Conservation (phyloP, 2,797 vertebrate species). For the Amblyraja radiata region DNA sequence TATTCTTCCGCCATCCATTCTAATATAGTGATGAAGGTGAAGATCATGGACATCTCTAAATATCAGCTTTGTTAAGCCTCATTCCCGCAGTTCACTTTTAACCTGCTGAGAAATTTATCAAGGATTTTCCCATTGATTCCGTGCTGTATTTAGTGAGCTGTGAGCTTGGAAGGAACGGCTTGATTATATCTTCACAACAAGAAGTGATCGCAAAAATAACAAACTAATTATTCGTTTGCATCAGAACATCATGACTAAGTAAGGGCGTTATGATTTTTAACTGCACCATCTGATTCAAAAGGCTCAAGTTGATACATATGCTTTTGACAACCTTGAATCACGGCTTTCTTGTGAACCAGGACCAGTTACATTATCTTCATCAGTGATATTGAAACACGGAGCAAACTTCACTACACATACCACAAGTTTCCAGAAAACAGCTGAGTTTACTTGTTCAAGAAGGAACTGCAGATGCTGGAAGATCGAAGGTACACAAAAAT, state of each 20-base stretch:
- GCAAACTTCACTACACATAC: background rate
- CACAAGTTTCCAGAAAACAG: background rate
- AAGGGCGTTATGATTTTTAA: background rate
- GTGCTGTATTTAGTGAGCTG: background rate
- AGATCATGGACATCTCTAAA: background rate
- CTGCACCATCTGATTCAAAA: background rate
- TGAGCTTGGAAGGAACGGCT: background rate
- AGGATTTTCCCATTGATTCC: background rate
- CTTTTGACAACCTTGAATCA: background rate
- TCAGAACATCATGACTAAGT: background rate
- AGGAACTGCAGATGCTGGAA: too few relatives aligned
- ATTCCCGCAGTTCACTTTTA: background rate
- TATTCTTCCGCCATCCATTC: background rate
- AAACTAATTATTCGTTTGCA: background rate
- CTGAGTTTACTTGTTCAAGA: too few relatives aligned
- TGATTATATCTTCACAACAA: slow-evolving; percentile 18
- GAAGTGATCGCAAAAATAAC: slow-evolving; percentile 22
- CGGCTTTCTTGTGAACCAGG: background rate
- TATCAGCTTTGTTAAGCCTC: background rate
- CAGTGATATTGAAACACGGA: background rate
- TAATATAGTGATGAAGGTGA: background rate
- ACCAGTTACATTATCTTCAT: background rate
- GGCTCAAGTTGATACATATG: background rate
- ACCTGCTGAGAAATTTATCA: background rate
- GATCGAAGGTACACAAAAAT: too few relatives aligned